phyloP scores from a whole-genome alignment of 2,797 vertebrate genomes.

The Sebastes goodei region DNA sequence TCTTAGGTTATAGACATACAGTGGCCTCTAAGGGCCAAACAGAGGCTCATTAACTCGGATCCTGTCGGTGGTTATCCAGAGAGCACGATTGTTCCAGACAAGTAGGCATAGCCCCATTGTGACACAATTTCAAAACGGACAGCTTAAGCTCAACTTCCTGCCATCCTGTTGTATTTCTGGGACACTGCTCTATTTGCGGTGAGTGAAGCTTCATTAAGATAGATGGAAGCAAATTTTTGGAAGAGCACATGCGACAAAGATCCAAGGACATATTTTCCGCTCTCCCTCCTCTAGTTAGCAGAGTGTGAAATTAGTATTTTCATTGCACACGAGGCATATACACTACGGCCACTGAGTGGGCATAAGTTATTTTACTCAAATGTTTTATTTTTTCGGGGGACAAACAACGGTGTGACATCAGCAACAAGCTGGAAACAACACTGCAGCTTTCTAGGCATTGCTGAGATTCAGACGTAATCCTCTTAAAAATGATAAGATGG shows the following conservation, averaged over 20 bases:
- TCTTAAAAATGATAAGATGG: slow-evolving; percentile 15
- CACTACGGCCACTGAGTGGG: neutral
- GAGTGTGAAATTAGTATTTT: slow-evolving; percentile 52
- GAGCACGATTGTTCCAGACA: slow-evolving; percentile 59
- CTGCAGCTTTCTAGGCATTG: neutral
- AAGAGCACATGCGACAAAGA: slow-evolving; percentile 29
- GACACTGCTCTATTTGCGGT: slow-evolving; percentile 55
- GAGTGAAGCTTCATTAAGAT: slow-evolving; percentile 59
- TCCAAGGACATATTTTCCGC: slow-evolving; percentile 43
- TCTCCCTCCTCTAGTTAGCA: slow-evolving; percentile 17
- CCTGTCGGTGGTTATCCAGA: slow-evolving; percentile 60
- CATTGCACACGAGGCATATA: neutral
- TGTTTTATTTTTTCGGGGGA: neutral
- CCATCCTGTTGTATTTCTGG: slow-evolving; percentile 56
- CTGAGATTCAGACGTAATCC: slow-evolving; percentile 3
- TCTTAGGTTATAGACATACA: slow-evolving; percentile 56
- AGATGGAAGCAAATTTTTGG: slow-evolving; percentile 41
- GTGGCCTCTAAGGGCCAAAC: slow-evolving; percentile 71
- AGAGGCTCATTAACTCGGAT: slow-evolving; percentile 71
- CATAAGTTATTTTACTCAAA: neutral
- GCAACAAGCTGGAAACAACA: slow-evolving; percentile 9
- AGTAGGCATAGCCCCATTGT: slow-evolving; percentile 56
- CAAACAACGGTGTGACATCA: neutral
- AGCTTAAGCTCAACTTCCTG: slow-evolving; percentile 59
- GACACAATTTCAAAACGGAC: slow-evolving; percentile 68